These are phyloP conservation scores for Dione vanillae DNA, from an alignment of 2,888 invertebrate species.

Conservation along the genomic window DNA sequence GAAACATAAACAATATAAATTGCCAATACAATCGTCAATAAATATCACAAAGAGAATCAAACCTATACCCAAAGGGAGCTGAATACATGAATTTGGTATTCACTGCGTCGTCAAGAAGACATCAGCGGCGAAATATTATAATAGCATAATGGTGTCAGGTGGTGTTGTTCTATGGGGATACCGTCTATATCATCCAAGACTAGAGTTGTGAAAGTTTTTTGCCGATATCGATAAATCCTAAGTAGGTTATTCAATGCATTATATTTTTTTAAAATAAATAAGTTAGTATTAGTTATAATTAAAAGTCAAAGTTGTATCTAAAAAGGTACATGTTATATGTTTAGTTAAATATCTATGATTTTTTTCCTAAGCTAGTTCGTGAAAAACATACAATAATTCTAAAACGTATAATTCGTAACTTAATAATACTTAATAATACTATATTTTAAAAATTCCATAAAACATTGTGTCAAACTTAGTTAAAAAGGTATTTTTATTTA, in stretches of 20 bases:
- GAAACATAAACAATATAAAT: slow-evolving; percentile 60
- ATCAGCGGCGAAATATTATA: slow-evolving; percentile 83
- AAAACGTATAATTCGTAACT: too few species aligned
- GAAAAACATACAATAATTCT: too few species aligned
- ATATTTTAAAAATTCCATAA: too few species aligned
- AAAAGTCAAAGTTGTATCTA: neutral
- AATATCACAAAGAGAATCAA: slow-evolving; percentile 61
- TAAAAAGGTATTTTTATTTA: too few species aligned
- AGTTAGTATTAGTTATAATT: neutral
- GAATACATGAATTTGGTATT: slow-evolving; percentile 75
- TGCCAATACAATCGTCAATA: slow-evolving; percentile 71
- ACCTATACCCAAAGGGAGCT: slow-evolving; percentile 54
- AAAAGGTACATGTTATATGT: too few species aligned
- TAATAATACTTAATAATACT: too few species aligned
- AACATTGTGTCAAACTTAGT: too few species aligned
- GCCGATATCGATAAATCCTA: slow-evolving; percentile 12
- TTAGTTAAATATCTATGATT: too few species aligned
- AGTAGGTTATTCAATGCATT: neutral
- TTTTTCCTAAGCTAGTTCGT: too few species aligned
- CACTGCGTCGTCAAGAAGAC: slow-evolving; percentile 82
- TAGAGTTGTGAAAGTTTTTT: neutral
- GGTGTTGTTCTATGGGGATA: slow-evolving; percentile 66
- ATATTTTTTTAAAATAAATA: neutral
- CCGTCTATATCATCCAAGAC: slow-evolving; percentile 48
- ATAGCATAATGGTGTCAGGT: slow-evolving; percentile 83